Evolutionary conservation across 2,888 invertebrate genomes (phyloP), one percentile per base, ranked within the genome.

Genomic region (Lasioglossum lativentre): DNA sequence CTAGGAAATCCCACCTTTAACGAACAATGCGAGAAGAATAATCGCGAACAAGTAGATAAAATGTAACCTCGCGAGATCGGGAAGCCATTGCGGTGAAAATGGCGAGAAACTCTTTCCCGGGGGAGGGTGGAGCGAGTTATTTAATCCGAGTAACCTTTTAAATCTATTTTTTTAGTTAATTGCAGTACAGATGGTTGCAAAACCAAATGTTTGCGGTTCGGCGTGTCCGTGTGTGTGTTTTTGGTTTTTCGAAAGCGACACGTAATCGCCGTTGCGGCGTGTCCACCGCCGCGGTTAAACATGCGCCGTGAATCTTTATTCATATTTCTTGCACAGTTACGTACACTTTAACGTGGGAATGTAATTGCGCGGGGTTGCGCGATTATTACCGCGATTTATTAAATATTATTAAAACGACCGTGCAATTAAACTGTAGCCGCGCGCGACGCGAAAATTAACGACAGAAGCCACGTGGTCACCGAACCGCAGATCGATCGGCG

Each of bases 91-190:
- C 52, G n/a, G 10, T n/a, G 52, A 10, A n/a, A n/a, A n/a, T 23
- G n/a, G 52, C 10, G 52, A 2, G 3, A 10, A 52, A n/a, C 10
- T 23, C n/a, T 52, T 52, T 52, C 23, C 34, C 2, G 34, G 34
- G 34, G 2, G 34, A 3, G 23, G 10, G 10, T 10, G n/a, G 10
- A 3, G 23, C 23, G 10, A 4, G 52, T 52, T 52, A 52, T 52
- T 52, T 52, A 52, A 52, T 52, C 52, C 23, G n/a, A 3, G 52
- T 52, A 52, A 52, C 52, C 52, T 10, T n/a, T 52, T 52, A 52
- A 52, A 52, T n/a, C 52, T 52, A 52, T 52, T 52, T 52, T 52
- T 52, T 52, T 52, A 52, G 52, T 52, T n/a, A n/a, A 52, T 52
- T n/a, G 52, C 23, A 52, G n/a, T 52, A 52, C 52, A 52, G 52